Evolutionary conservation across 2,797 vertebrate genomes (phyloP).

Genomic region (Sorex maritimensis): DNA sequence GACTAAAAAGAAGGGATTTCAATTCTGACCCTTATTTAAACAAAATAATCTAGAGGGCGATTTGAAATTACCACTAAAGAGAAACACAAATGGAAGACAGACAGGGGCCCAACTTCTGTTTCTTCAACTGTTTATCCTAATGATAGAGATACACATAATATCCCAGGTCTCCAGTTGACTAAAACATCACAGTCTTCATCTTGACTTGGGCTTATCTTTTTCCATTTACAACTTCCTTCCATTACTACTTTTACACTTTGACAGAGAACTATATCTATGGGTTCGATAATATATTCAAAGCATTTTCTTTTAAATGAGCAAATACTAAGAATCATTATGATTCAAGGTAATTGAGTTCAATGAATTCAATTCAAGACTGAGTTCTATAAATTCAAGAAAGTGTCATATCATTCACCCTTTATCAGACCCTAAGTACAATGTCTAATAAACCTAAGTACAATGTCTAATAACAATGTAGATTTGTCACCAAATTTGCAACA

Average conservation of each 20-base stretch:
- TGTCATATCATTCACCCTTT: not conserved
- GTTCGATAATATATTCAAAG: not conserved
- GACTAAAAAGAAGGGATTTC: not conserved
- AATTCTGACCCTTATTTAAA: not conserved
- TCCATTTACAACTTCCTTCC: not conserved
- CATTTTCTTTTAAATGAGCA: no score
- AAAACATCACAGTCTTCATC: not conserved
- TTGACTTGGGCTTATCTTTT: not conserved
- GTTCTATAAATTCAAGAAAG: not conserved
- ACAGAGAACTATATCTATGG: not conserved
- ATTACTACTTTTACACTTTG: not conserved
- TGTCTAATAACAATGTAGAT: not conserved
- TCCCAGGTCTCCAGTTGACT: not conserved
- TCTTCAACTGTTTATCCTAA: not conserved
- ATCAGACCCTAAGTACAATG: not conserved
- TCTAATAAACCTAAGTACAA: not conserved
- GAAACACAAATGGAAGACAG: not conserved
- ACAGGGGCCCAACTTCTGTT: not conserved
- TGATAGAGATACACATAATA: not conserved
- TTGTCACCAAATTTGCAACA: not conserved
- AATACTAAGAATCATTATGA: not conserved
- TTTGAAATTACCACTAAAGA: not conserved
- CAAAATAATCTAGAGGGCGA: not conserved
- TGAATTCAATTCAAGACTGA: not conserved
- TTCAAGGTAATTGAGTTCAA: not conserved